A percentile compares a stretch with the other conserved stretches of the same genome.
phyloP scores from a whole-genome alignment of 2,797 vertebrate species.

The Platalea minor region DNA sequence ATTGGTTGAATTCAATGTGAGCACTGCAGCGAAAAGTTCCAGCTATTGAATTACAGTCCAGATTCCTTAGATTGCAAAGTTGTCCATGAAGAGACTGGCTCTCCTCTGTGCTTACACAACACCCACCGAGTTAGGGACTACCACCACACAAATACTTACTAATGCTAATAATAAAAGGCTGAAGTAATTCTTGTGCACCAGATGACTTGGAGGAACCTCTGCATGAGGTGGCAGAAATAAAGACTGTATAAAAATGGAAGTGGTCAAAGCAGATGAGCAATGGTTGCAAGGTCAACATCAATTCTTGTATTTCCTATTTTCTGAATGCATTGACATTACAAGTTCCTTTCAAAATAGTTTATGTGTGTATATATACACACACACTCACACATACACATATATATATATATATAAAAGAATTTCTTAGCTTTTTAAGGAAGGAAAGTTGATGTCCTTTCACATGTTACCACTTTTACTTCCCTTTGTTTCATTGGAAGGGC shows the following conservation, averaged over 20 bases:
- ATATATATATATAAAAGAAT: neutral
- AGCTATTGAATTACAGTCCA: constrained; percentile 23
- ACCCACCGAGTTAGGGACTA: neutral
- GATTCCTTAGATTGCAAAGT: neutral
- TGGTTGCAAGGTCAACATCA: neutral
- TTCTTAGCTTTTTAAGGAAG: neutral
- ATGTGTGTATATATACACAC: neutral
- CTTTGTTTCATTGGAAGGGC: neutral
- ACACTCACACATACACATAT: neutral
- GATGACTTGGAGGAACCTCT: neutral
- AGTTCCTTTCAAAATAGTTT: neutral
- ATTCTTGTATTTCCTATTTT: neutral
- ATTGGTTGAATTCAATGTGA: neutral
- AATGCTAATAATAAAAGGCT: neutral
- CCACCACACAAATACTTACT: neutral
- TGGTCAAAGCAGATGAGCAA: neutral
- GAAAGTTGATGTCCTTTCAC: neutral
- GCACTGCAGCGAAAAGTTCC: neutral
- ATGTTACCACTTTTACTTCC: neutral
- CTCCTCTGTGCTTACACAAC: neutral
- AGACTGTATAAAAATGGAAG: neutral
- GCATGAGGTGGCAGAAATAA: neutral
- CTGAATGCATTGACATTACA: neutral
- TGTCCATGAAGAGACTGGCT: neutral
- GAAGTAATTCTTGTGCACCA: neutral